These are phyloP conservation scores for Sphenodon punctatus DNA, from an alignment of 2,797 vertebrate species.

Conservation along the genomic window DNA sequence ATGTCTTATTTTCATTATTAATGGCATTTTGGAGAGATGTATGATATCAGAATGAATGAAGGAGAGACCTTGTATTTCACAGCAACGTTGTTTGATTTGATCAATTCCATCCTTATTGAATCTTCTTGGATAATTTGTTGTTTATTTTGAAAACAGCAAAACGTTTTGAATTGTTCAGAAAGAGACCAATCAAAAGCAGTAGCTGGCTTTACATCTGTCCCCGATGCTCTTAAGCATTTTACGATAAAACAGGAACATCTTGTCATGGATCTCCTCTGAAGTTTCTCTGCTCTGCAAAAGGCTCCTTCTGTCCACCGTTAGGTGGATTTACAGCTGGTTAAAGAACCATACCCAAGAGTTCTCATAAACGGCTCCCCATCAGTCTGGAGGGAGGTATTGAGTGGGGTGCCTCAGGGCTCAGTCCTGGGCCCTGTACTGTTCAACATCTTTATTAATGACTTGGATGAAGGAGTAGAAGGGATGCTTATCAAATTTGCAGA, in stretches of 20 bases:
- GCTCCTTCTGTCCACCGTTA: too few relatives aligned
- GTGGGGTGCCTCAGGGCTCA: too few relatives aligned
- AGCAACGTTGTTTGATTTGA: neutral
- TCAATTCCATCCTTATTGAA: neutral
- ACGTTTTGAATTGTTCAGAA: neutral
- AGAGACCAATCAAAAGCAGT: too few relatives aligned
- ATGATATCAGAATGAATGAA: neutral
- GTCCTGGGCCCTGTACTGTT: too few relatives aligned
- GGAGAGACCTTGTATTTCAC: neutral
- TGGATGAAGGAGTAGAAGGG: too few relatives aligned
- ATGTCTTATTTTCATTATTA: accelerated
- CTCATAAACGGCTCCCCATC: too few relatives aligned
- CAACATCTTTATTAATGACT: too few relatives aligned
- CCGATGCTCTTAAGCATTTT: neutral
- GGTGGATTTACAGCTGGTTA: too few relatives aligned
- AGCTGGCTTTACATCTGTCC: neutral
- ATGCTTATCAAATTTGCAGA: too few relatives aligned
- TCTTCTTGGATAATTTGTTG: neutral
- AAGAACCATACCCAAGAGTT: too few relatives aligned
- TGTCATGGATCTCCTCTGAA: accelerated
- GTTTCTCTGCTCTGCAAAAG: neutral
- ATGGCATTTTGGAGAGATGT: neutral
- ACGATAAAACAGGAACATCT: neutral
- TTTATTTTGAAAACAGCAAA: neutral
- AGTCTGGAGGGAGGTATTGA: too few relatives aligned